Conservation (phyloP, 2,888 invertebrate species). For the Cheilosia scutellata region DNA sequence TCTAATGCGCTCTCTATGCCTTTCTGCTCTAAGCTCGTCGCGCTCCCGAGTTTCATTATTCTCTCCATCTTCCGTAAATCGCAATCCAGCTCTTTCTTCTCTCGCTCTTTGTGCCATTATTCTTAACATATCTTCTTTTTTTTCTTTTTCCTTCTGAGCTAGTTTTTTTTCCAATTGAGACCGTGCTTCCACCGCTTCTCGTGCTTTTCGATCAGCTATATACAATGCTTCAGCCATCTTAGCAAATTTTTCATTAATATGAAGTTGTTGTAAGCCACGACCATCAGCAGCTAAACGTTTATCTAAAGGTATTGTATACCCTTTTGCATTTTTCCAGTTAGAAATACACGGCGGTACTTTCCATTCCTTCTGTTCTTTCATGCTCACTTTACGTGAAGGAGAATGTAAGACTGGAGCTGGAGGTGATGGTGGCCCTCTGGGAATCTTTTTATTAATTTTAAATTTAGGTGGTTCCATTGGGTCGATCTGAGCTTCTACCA, state of each 20-base stretch:
- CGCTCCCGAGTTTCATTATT: slow-evolving; percentile 89
- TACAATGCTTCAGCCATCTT: slow-evolving; percentile 98
- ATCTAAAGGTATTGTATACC: slow-evolving; percentile 98
- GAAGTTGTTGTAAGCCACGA: slow-evolving; percentile 97
- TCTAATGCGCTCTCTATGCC: slow-evolving; percentile 95
- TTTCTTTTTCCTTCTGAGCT: slow-evolving; percentile 99
- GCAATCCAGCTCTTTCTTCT: slow-evolving; percentile 94
- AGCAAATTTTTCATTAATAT: slow-evolving; percentile 99
- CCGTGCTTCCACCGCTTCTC: slow-evolving; percentile 98
- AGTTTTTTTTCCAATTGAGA: slow-evolving; percentile 98
- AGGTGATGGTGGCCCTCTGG: slow-evolving; percentile 98
- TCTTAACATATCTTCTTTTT: slow-evolving; percentile 97
- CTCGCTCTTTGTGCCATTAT: slow-evolving; percentile 97
- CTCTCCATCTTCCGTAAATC: slow-evolving; percentile 84
- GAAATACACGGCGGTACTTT: slow-evolving; percentile 99
- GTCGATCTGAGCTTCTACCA: slow-evolving; percentile 96
- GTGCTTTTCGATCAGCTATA: slow-evolving; percentile 98
- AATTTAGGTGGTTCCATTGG: slow-evolving; percentile 99
- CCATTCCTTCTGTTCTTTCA: slow-evolving; percentile 99
- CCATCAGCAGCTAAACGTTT: slow-evolving; percentile 99
- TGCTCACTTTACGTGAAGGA: slow-evolving; percentile 98
- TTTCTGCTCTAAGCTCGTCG: slow-evolving; percentile 93
- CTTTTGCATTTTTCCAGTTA: slow-evolving; percentile 99
- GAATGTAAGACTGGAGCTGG: slow-evolving; percentile 99
- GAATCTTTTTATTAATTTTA: slow-evolving; percentile 99